Base-by-base conservation (phyloP, 2,888 invertebrate genomes). In the Oligia fasciuncula region DNA sequence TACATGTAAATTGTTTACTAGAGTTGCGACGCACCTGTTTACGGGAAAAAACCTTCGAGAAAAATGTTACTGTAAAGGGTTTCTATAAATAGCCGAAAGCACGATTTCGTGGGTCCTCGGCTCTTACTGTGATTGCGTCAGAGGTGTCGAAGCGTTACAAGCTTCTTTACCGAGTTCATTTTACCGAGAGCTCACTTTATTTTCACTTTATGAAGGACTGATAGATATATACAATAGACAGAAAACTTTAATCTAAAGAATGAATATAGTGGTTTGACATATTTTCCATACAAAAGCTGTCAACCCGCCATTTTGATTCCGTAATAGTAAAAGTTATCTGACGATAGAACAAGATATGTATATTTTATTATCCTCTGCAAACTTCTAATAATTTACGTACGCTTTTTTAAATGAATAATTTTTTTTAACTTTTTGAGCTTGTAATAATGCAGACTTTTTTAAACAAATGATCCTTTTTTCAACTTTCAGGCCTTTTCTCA, bases 41-140 rank as follows among this genome's bases (percentile, higher is more conserved):
- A 60, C n/a, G 11, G 11, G 49, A 43, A 29, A 29, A 40, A 23
- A 29, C 23, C 29, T 76, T n/a, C 17, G 1, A n/a, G 6, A n/a
- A 6, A 0, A 51, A 14, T 67, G 29, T 35, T n/a, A 66, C 62
- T 73, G 51, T 54, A n/a, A 46, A 79, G 51, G 79, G n/a, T 62
- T 73, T 46, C 46, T 63, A 79, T 63, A 68, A 79, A 74, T 54
- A 67, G 29, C 14, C 4, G 6, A 29, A 17, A 46, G 4, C 46
- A 46, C 13, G 9, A 17, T 68, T 60, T 46, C 8, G 14, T 11
- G 6, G 49, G n/a, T 57, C 9, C 9, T 13, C 8, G n/a, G n/a
- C 19, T 68, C 9, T 69, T 40, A 68, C 13, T 29, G 3, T 29
- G 67, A 46, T 63, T 81, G 54, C 71, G 73, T 81, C 70, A 67